Evolutionary conservation across 1,140 invertebrate species (phyloP), one percentile per base, ranked within the genome.

Genomic region (Drosophila ohnishii): DNA sequence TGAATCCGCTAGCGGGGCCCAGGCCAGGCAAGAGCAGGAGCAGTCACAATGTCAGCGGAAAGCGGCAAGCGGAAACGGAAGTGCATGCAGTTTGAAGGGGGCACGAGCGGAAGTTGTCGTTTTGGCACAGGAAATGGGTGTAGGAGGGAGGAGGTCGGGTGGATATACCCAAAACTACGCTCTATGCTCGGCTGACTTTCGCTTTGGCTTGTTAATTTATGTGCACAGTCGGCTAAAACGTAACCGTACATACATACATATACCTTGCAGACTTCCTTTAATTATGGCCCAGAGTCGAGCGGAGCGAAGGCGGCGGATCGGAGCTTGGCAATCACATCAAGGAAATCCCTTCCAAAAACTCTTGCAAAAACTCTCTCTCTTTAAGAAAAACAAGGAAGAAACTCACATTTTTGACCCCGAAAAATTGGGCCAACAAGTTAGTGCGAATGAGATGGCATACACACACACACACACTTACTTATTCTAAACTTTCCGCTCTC

Each of bases 91-190:
- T 76, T 72, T 76, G 70, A 37, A 58, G 42, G 25, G 58, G 56
- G 60, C 64, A 73, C 76, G 42, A 75, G 66, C 83, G 83, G 83
- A 87, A 88, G 84, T 87, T 87, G 83, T 87, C 83, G 80, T 79
- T 87, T 86, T 87, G 84, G 76, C 69, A 60, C 83, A 87, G 83
- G 83, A 87, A 88, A 65, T 22, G 39, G 45, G 35, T 14, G 28
- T 14, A 22, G 11, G n/a, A 47, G 47, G 39, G 14, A 22, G 11
- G n/a, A 47, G 47, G 39, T 14, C 13, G 25, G 25, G 47, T 48
- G 14, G 14, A 34, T 66, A 34, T 66, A 55, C 42, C 30, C 22
- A 32, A 56, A 69, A 69, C 35, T 76, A 42, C 25, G 48, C 50
- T 75, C 74, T 53, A 66, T 73, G 79, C 84, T 76, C 67, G 80